Evolutionary conservation across 2,888 invertebrate genomes (phyloP).

Genomic region (Xylota sylvarum): DNA sequence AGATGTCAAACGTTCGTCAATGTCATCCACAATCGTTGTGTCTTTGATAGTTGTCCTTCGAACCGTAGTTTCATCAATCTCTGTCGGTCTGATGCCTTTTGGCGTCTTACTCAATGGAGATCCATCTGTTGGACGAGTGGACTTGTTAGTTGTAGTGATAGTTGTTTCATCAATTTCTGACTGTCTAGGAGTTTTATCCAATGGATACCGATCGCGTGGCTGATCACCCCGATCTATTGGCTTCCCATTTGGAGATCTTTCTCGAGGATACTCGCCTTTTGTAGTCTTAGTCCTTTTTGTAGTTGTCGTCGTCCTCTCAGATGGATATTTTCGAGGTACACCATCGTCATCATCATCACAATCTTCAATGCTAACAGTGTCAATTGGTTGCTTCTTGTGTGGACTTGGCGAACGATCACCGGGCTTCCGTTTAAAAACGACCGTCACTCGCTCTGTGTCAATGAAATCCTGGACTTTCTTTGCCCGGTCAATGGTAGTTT

Average conservation of each 20-base stretch:
- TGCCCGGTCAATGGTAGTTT: conserved; percentile 78
- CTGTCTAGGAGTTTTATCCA: conserved; percentile 12
- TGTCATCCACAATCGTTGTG: conserved; percentile 5
- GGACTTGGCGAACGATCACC: conserved; percentile 23
- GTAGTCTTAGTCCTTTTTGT: conserved; percentile 30
- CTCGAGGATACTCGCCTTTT: conserved; percentile 7
- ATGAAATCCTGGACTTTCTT: conserved; percentile 64
- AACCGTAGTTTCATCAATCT: not conserved
- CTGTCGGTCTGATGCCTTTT: not conserved
- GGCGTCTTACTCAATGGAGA: conserved; percentile 24
- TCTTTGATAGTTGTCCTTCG: conserved; percentile 20
- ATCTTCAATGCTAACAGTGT: conserved; percentile 82
- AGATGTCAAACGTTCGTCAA: conserved; percentile 1
- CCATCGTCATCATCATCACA: conserved; percentile 82
- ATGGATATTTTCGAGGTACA: conserved; percentile 72
- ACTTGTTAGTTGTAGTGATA: not conserved
- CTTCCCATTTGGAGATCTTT: conserved; percentile 45
- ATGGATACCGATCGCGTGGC: conserved; percentile 36
- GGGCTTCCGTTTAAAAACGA: conserved; percentile 31
- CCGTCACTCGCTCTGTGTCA: conserved; percentile 61
- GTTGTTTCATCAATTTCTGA: conserved; percentile 19
- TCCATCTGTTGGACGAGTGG: not conserved
- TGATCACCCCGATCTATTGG: not conserved
- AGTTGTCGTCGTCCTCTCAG: conserved; percentile 53
- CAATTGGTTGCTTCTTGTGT: conserved; percentile 32